Evolutionary conservation across 2,113 vertebrate species (phyloP).

Genomic region (Ceratotherium simum): DNA sequence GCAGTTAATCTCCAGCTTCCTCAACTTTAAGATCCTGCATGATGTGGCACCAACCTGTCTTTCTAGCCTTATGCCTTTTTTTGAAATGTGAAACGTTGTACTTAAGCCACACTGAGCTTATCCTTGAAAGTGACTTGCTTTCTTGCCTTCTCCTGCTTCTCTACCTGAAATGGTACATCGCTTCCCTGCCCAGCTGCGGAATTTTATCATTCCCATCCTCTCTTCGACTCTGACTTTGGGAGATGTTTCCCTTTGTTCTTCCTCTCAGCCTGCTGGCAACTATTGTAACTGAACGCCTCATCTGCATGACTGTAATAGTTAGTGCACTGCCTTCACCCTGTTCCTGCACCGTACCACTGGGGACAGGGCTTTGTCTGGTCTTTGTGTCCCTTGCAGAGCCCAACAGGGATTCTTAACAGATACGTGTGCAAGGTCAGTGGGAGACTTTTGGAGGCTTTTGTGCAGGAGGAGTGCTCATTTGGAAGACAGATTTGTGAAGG

Average conservation of each 20-base stretch:
- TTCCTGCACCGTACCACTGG: not conserved
- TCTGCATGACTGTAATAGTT: not conserved
- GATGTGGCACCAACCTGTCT: accelerated
- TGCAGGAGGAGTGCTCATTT: too few relatives aligned
- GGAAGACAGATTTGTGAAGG: not conserved
- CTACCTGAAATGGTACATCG: not conserved
- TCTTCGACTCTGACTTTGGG: not conserved
- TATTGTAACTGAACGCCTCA: accelerated
- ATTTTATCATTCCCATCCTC: accelerated
- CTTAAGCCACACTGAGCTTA: not conserved
- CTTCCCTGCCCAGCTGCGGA: accelerated
- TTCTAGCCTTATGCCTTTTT: not conserved
- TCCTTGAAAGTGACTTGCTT: not conserved
- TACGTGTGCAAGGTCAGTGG: not conserved
- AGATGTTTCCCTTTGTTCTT: not conserved
- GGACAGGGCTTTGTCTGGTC: not conserved
- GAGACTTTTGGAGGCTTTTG: not conserved
- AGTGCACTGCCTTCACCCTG: too few relatives aligned
- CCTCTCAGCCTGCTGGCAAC: not conserved
- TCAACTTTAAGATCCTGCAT: not conserved
- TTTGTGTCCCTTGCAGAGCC: not conserved
- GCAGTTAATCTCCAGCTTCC: not conserved
- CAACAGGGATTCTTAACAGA: not conserved
- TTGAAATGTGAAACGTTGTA: not conserved
- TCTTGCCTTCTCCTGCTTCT: not conserved